Evolutionary conservation across 1,140 invertebrate species (phyloP).

Genomic region (Contarinia nasturtii): DNA sequence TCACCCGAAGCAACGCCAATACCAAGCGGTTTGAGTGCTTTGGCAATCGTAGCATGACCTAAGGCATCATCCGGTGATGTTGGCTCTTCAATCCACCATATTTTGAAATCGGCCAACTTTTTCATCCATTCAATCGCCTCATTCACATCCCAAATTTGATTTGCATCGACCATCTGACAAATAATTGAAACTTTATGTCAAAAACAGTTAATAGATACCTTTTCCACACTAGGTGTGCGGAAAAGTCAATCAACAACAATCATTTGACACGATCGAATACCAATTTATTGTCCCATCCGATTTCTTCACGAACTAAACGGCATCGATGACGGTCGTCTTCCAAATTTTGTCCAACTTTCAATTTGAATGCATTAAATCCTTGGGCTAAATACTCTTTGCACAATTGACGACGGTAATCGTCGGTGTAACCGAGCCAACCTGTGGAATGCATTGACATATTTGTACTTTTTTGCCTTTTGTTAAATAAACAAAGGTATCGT

Average conservation of each 20-base stretch:
- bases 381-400: slow-evolving; percentile 50
- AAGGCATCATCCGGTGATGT: slow-evolving; percentile 80
- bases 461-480: too few species aligned
- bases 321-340: slow-evolving; percentile 57
- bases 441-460: too few species aligned
- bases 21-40: slow-evolving; percentile 37
- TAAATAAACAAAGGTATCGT: too few species aligned
- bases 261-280: slow-evolving; percentile 25
- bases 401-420: slow-evolving; percentile 42
- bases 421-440: slow-evolving; percentile 66
- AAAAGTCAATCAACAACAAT: too few species aligned
- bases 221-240: too few species aligned
- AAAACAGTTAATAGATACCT: not conserved
- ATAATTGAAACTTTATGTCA: not conserved
- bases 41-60: slow-evolving; percentile 56
- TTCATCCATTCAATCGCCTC: slow-evolving; percentile 77
- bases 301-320: slow-evolving; percentile 47
- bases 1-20: slow-evolving; percentile 82
- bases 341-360: slow-evolving; percentile 73
- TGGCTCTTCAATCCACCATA: slow-evolving; percentile 84
- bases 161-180: slow-evolving; percentile 70
- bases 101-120: slow-evolving; percentile 47
- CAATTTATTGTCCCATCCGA: slow-evolving; percentile 51
- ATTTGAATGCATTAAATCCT: slow-evolving; percentile 71
- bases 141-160: slow-evolving; percentile 76